Base-by-base conservation (phyloP, 2,888 invertebrate species). In the Coremacera marginata region DNA sequence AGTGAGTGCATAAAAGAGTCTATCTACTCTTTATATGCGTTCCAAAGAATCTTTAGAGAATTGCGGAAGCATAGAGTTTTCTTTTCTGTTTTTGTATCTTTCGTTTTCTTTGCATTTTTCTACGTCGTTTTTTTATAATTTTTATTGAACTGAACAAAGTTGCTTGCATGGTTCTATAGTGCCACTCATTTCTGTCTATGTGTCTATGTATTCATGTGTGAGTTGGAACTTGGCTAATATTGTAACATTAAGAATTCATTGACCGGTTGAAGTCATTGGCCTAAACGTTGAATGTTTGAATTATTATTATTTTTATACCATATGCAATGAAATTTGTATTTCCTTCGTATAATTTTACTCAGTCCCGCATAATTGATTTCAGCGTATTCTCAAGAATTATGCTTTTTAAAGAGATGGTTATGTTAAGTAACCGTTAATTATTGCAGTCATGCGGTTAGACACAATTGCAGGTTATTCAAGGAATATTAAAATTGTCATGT, bases 251-350 rank as follows among this genome's bases (percentile, higher is more conserved):
- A 84, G 82, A 85, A 85, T 86, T 84, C 86, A 86, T 83, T 86
- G 86, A 86, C 86, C 85, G 86, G 81, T 83, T 78, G 81, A 81
- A 86, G 85, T 86, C 85, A 85, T 84, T 84, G 86, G 84, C 86
- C 85, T 82, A 14, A 55, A 67, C 74, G 52, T 55, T 65, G 74
- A 74, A 74, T 51, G 74, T 52, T 52, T 73, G 49, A 62, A 19
- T 72, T 62, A 51, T 22, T 37, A 63, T 65, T 67, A 22, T 44
- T 5, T 44, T 44, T 44, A 11, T 60, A 60, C 19, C n/a, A n/a
- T n/a, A 60, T 22, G 4, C 19, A 60, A 19, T 25, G 57, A 60
- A 60, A 44, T 14, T 44, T 44, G 7, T 44, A 44, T 44, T 44
- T 44, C 8, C 44, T 44, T 44, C 44, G 31, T 2, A 44, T 11